phyloP scores from a whole-genome alignment of 1,140 invertebrate genomes.

The Heliconius melpomene region DNA sequence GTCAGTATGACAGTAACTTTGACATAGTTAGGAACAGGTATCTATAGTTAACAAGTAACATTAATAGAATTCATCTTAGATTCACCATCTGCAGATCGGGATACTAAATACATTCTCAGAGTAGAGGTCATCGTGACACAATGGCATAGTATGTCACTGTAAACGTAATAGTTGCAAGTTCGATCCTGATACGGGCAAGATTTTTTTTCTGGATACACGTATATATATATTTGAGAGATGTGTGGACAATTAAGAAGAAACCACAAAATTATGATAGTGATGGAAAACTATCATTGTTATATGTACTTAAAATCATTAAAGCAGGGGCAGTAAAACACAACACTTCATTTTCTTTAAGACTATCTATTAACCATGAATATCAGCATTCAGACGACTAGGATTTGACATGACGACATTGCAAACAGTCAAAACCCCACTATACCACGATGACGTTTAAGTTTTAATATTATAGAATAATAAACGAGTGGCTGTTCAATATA shows the following conservation, averaged over 20 bases:
- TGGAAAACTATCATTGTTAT: too few species aligned
- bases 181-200: too few species aligned
- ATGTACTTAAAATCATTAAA: too few species aligned
- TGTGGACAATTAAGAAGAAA: too few species aligned
- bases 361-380: too few species aligned
- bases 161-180: too few species aligned
- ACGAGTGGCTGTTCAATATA: not conserved
- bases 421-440: not conserved
- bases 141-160: not conserved
- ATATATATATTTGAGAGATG: too few species aligned
- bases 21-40: constrained; percentile 12
- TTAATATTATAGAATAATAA: not conserved
- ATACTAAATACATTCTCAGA: not conserved
- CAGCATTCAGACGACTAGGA: not conserved
- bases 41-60: not conserved
- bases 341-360: too few species aligned
- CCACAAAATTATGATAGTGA: too few species aligned
- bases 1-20: constrained; percentile 8
- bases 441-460: not conserved
- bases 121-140: not conserved
- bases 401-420: not conserved
- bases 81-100: not conserved
- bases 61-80: not conserved
- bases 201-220: too few species aligned
- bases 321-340: too few species aligned